These are phyloP conservation scores for Beris morrisii DNA, from an alignment of 2,888 invertebrate species.

Conservation along the genomic window DNA sequence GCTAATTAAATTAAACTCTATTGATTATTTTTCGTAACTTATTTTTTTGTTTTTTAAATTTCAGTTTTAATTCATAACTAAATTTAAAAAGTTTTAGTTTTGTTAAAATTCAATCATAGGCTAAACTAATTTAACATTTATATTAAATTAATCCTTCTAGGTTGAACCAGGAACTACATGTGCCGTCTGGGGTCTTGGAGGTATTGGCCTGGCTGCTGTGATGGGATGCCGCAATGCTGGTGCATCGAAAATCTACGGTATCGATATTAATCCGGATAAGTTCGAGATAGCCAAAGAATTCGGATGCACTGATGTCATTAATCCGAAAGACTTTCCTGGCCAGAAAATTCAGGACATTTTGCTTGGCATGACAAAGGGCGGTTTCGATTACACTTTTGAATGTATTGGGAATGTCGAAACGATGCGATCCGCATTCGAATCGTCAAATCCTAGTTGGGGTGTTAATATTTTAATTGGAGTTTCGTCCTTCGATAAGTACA, in stretches of 20 bases:
- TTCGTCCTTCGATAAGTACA: slow-evolving; percentile 95
- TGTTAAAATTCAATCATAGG: too few relatives aligned
- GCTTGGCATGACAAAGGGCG: slow-evolving; percentile 89
- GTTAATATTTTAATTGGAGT: slow-evolving; percentile 95
- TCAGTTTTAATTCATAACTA: too few relatives aligned
- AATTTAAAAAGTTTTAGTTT: too few relatives aligned
- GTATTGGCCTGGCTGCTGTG: slow-evolving; percentile 88
- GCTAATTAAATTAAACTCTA: too few relatives aligned
- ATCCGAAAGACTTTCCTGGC: slow-evolving; percentile 76
- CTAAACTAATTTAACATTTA: too few relatives aligned
- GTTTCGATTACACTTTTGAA: slow-evolving; percentile 97
- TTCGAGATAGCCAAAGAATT: slow-evolving; percentile 78
- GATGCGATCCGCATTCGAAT: slow-evolving; percentile 77
- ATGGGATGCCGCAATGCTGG: slow-evolving; percentile 85
- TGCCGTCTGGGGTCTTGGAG: slow-evolving; percentile 92
- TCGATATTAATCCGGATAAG: slow-evolving; percentile 83
- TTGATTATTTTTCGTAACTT: too few relatives aligned
- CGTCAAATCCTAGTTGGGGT: slow-evolving; percentile 99
- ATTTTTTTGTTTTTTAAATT: too few relatives aligned
- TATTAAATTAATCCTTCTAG: slow-evolving; percentile 50
- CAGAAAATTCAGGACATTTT: slow-evolving; percentile 86
- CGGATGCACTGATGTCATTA: slow-evolving; percentile 92
- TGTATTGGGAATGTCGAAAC: slow-evolving; percentile 92
- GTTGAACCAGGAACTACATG: slow-evolving; percentile 85
- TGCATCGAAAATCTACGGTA: slow-evolving; percentile 82